Evolutionary conservation across 2,797 vertebrate species (phyloP).

Genomic region (Oreochromis grahami): DNA sequence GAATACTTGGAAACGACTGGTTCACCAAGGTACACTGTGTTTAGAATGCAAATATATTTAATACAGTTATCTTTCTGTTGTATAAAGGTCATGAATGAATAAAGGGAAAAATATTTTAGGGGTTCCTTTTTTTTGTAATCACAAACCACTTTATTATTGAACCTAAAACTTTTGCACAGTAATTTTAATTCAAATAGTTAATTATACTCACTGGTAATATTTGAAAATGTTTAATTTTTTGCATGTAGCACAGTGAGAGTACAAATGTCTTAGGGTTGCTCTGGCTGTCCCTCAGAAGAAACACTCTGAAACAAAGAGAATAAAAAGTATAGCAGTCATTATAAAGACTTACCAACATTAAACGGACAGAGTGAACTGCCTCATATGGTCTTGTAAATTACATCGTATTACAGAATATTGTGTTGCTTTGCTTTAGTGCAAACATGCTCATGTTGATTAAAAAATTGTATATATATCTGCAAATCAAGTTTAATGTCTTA

Average conservation of each 20-base stretch:
- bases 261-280: conserved; percentile 97
- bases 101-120: not conserved
- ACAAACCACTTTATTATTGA: not conserved
- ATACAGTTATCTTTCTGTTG: not conserved
- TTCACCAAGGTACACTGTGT: not conserved
- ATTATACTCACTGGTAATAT: conserved; percentile 90
- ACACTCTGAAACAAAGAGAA: conserved; percentile 81
- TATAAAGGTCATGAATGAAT: not conserved
- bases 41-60: not conserved
- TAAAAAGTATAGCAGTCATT: not conserved
- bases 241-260: conserved; percentile 90
- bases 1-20: not conserved
- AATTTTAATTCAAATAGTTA: not conserved
- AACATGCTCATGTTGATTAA: not conserved
- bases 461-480: not conserved
- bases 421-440: not conserved
- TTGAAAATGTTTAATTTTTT: conserved; percentile 98
- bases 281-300: conserved; percentile 96
- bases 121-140: not conserved
- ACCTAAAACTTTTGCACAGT: not conserved
- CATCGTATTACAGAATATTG: not conserved
- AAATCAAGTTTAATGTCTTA: not conserved
- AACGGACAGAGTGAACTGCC: not conserved
- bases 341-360: not conserved
- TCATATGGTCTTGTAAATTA: not conserved